Percentiles rank a stretch among this genome's conserved stretches.
Evolutionary conservation across 1,140 invertebrate genomes (phyloP).

Genomic region (Formica selysi): DNA sequence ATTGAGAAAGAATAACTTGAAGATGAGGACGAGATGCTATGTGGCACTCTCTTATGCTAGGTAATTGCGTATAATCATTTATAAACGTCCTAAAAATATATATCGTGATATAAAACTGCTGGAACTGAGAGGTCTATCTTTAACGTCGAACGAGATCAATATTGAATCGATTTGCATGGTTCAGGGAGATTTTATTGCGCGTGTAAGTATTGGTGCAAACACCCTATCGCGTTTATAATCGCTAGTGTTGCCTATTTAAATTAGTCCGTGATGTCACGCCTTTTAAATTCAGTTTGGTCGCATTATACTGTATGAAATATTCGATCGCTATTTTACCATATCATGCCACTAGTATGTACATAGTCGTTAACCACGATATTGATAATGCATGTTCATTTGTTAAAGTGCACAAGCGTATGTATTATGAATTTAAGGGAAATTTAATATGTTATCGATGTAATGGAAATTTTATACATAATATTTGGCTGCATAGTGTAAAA

Average conservation of each 20-base stretch:
- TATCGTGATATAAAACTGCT: background rate
- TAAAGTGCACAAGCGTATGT: slow-evolving; percentile 14
- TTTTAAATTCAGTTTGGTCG: slow-evolving; percentile 29
- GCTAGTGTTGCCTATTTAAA: slow-evolving; percentile 19
- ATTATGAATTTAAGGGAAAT: slow-evolving; percentile 29
- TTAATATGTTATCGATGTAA: background rate
- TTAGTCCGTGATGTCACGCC: slow-evolving; percentile 34
- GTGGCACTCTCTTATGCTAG: background rate
- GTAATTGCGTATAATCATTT: slow-evolving; percentile 2
- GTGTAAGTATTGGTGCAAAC: slow-evolving; percentile 27
- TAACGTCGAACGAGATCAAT: background rate
- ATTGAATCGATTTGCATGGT: slow-evolving; percentile 2
- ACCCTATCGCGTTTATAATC: slow-evolving; percentile 9
- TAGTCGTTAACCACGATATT: slow-evolving; percentile 39
- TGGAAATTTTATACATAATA: slow-evolving; percentile 19
- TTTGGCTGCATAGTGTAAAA: background rate
- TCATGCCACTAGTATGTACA: background rate
- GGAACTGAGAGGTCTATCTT: background rate
- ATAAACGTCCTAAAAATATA: background rate
- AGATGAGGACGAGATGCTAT: background rate
- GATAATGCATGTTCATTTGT: slow-evolving; percentile 52
- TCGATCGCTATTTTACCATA: slow-evolving; percentile 42
- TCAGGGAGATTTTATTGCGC: slow-evolving; percentile 16
- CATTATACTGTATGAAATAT: slow-evolving; percentile 45
- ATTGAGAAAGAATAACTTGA: background rate